These are phyloP conservation scores for Eupithecia exiguata DNA, from an alignment of 2,888 invertebrate genomes.

Conservation along the genomic window DNA sequence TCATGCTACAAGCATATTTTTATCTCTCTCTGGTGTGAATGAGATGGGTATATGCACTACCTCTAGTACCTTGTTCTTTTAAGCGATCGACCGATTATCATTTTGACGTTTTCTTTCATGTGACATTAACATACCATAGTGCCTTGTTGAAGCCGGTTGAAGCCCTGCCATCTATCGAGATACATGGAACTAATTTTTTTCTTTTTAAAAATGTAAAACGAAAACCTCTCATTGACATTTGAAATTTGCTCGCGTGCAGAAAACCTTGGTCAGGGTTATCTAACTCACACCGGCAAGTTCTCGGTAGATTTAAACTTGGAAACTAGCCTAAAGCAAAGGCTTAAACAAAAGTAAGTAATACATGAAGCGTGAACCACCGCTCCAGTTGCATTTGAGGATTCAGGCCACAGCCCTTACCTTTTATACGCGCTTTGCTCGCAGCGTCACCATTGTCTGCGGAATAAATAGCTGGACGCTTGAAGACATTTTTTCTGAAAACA, in stretches of 20 bases:
- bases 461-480: conserved; percentile 16
- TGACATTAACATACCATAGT: too few relatives aligned
- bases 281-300: neutral
- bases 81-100: too few relatives aligned
- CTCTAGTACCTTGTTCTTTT: too few relatives aligned
- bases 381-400: conserved; percentile 47
- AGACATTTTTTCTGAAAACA: conserved; percentile 12
- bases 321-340: conserved; percentile 1
- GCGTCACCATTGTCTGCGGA: conserved; percentile 39
- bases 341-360: conserved; percentile 33
- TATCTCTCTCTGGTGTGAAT: too few relatives aligned
- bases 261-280: neutral
- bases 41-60: too few relatives aligned
- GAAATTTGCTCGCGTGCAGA: neutral
- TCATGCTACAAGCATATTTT: too few relatives aligned
- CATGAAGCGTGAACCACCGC: conserved; percentile 48
- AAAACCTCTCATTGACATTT: too few relatives aligned
- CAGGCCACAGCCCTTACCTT: conserved; percentile 55
- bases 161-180: too few relatives aligned
- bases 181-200: too few relatives aligned
- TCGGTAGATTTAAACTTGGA: neutral
- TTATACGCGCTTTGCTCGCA: conserved; percentile 43
- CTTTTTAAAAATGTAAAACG: too few relatives aligned
- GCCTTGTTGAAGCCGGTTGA: too few relatives aligned
- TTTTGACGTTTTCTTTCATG: too few relatives aligned